Base-by-base conservation (phyloP, 2,113 vertebrate genomes). In the Limanda limanda region DNA sequence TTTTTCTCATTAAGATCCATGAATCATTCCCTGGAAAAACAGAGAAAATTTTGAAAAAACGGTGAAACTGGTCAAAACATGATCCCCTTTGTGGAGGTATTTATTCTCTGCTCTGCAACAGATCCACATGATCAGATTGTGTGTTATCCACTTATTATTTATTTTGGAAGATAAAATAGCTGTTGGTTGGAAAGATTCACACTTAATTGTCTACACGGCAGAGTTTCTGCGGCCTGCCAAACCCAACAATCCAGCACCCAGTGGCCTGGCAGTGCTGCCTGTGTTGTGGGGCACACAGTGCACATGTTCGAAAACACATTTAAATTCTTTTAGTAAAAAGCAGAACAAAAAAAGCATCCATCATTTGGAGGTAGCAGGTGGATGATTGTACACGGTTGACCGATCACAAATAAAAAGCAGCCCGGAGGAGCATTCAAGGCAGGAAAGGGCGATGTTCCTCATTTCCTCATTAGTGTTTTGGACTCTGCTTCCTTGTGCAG, bases 331-430 rank as follows among this genome's bases (percentile, higher is more conserved):
- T 81, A 71, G 65, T 45, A 40, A 71, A 76, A 86, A 78, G 63
- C 55, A 37, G 42, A 71, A 85, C 73, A 89, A 57, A 57, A 57
- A 64, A 63, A 79, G 51, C 59, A 56, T 68, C 72, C 76, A 74
- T 88, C 78, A 88, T 91, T 92, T 86, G 69, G 72, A 74, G 58
- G 85, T 83, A 93, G 94, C 93, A 95, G 93, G 94, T 95, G 94
- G 93, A 94, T 88, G 81, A 85, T 89, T 93, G 93, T 92, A 71
- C 85, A 93, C 58, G 91, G 86, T 87, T 88, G 90, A 94, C 87
- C 54, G 86, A 88, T 84, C 85, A 56, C 71, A 86, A 82, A 86
- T 84, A 88, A 92, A 92, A 88, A 92, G 89, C 90, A 86, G 75
- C 73, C 83, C 72, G 76, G 89, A 92, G 89, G 90, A 92, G 91